These are phyloP conservation scores for Epinotia nisella DNA, from an alignment of 2,888 invertebrate genomes.

Conservation along the genomic window DNA sequence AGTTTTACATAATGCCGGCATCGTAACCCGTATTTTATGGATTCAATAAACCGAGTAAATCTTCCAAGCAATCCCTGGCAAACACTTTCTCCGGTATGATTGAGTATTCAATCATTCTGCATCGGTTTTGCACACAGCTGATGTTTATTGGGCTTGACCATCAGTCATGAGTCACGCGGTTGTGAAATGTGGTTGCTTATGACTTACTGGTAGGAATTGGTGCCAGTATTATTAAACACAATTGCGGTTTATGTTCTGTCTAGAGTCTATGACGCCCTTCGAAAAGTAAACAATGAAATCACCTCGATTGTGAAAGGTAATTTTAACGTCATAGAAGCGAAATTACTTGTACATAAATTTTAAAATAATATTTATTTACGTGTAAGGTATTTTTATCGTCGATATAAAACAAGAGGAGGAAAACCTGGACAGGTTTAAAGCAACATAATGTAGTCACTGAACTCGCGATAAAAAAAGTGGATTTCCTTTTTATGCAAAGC, in stretches of 20 bases:
- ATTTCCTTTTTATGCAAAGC: constrained; percentile 44
- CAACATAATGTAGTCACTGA: constrained; percentile 21
- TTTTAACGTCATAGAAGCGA: background rate
- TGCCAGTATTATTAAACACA: constrained; percentile 36
- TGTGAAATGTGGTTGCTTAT: constrained; percentile 39
- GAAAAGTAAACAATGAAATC: constrained; percentile 27
- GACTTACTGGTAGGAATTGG: constrained; percentile 28
- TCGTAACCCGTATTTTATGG: constrained; percentile 48
- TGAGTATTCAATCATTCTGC: constrained; percentile 49
- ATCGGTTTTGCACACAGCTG: constrained; percentile 49
- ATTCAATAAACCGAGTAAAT: constrained; percentile 53
- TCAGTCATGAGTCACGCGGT: constrained; percentile 42
- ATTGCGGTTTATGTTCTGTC: constrained; percentile 28
- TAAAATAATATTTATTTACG: background rate
- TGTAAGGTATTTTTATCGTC: background rate
- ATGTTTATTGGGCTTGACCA: constrained; percentile 38
- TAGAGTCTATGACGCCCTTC: constrained; percentile 11
- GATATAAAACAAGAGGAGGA: background rate
- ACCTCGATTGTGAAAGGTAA: background rate
- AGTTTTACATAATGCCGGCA: constrained; percentile 35
- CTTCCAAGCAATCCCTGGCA: constrained; percentile 28
- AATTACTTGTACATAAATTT: background rate
- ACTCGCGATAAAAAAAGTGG: constrained; percentile 31
- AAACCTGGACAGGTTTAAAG: background rate
- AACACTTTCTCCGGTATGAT: constrained; percentile 53